A percentile compares a stretch with the other conserved stretches of the same genome.
Evolutionary conservation across 1,140 invertebrate species (phyloP).

Genomic region (Tribolium castaneum): DNA sequence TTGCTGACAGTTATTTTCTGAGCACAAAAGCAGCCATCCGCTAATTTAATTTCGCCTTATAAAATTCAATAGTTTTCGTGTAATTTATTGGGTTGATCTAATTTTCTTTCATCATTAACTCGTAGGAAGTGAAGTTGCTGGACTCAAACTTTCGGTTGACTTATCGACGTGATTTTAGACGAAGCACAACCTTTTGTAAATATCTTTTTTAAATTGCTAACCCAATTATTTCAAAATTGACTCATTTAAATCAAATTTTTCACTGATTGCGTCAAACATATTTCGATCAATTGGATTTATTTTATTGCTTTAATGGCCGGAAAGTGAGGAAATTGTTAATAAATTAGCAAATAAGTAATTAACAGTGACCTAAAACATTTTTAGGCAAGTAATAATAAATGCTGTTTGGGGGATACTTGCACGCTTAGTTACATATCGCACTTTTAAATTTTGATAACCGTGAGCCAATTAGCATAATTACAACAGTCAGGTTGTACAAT

Average conservation of each 20-base stretch:
- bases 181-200: neutral
- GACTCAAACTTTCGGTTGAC: neutral
- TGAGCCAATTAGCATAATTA: neutral
- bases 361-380: neutral
- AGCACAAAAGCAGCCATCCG: too few relatives aligned
- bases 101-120: neutral
- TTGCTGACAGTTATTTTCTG: too few relatives aligned
- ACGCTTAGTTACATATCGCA: neutral
- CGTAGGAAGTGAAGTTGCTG: neutral
- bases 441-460: neutral
- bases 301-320: neutral
- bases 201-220: neutral
- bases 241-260: neutral
- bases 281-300: neutral
- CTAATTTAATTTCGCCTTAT: too few relatives aligned
- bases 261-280: neutral
- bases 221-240: neutral
- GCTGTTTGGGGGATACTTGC: neutral
- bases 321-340: neutral
- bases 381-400: neutral
- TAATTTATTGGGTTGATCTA: neutral
- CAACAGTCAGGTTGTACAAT: neutral
- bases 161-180: neutral
- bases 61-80: neutral
- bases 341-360: neutral